A percentile compares a stretch with the other conserved stretches of the same genome.
Evolutionary conservation across 2,888 invertebrate genomes (phyloP).

Genomic region (Atethmia centrago): DNA sequence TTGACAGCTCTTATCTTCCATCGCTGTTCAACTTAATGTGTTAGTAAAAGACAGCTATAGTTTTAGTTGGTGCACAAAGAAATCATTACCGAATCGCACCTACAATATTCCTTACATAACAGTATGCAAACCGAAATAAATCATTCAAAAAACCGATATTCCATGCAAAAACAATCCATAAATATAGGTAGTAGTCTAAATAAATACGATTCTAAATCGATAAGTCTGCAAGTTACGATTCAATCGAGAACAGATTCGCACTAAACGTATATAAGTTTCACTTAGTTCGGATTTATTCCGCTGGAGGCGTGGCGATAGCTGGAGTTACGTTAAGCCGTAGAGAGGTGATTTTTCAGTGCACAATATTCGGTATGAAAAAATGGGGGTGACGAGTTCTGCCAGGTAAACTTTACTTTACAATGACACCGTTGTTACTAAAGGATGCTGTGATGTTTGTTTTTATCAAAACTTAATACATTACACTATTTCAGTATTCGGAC

Average conservation of each 20-base stretch:
- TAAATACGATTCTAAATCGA: conserved; percentile 58
- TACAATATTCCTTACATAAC: background rate
- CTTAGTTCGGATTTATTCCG: conserved; percentile 63
- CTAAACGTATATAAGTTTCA: conserved; percentile 64
- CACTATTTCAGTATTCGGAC: background rate
- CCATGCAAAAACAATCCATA: conserved; percentile 44
- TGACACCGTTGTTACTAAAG: background rate
- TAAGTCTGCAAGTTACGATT: conserved; percentile 66
- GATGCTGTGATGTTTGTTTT: background rate
- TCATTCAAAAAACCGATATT: conserved; percentile 19
- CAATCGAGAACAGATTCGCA: conserved; percentile 63
- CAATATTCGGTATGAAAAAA: conserved; percentile 8
- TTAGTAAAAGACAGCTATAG: background rate
- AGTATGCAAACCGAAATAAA: conserved; percentile 6
- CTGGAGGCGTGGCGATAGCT: conserved; percentile 53
- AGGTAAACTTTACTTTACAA: background rate
- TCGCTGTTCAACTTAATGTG: background rate
- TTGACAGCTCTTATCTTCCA: background rate
- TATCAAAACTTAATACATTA: background rate
- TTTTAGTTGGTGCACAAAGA: background rate
- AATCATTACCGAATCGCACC: background rate
- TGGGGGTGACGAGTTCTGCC: background rate
- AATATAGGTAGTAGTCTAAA: conserved; percentile 52
- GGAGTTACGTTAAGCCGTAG: conserved; percentile 36
- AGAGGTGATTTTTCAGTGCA: conserved; percentile 31